These are phyloP conservation scores for Malacoraja senta DNA, from an alignment of 2,797 vertebrate genomes.

Conservation along the genomic window DNA sequence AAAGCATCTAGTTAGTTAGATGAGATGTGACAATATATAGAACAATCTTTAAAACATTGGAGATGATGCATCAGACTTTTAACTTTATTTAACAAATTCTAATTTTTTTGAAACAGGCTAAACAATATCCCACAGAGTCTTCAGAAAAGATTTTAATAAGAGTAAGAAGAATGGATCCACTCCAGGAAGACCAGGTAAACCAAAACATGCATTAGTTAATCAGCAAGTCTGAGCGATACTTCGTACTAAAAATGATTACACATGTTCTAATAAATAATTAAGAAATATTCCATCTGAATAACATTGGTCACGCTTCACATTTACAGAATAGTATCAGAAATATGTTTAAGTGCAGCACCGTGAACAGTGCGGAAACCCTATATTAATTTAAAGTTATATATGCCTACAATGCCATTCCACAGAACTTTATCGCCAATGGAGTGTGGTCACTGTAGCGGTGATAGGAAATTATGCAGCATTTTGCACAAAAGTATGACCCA, in stretches of 20 bases:
- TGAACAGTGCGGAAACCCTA: not conserved
- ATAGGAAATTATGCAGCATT: no score
- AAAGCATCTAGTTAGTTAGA: not conserved
- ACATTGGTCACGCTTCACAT: not conserved
- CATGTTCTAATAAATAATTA: no score
- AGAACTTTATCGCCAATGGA: no score
- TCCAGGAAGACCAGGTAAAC: not conserved
- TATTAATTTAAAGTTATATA: no score
- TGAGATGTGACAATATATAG: not conserved
- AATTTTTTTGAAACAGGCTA: not conserved
- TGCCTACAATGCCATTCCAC: no score
- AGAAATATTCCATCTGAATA: not conserved
- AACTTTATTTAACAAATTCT: not conserved
- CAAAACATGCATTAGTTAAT: not conserved
- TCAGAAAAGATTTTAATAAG: slow-evolving; percentile 1
- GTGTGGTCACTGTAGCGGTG: no score
- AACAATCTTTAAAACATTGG: not conserved
- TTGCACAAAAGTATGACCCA: no score
- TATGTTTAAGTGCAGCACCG: not conserved
- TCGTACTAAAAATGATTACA: not conserved
- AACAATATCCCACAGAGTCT: not conserved
- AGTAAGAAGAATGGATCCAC: not conserved
- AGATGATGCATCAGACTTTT: not conserved
- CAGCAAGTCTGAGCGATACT: not conserved
- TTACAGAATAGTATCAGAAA: not conserved